Evolutionary conservation across 1,140 invertebrate genomes (phyloP).

Genomic region (Venustaconcha ellipsiformis): DNA sequence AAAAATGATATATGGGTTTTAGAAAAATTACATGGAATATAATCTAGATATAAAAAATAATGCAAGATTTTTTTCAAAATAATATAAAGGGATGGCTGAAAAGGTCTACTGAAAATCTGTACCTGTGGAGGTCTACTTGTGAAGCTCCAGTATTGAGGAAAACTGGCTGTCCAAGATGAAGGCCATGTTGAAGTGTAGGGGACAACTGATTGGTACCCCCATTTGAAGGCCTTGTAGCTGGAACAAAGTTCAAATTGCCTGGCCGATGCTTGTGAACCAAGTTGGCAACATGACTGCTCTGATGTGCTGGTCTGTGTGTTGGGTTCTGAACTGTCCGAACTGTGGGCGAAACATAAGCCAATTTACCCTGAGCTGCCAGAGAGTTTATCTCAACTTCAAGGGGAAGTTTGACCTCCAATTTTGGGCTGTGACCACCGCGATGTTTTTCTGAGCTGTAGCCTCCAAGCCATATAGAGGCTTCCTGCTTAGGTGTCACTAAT

Average conservation of each 20-base stretch:
- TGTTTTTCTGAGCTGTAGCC: slow-evolving; percentile 20
- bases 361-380: slow-evolving; percentile 61
- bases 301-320: slow-evolving; percentile 23
- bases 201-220: slow-evolving; percentile 57
- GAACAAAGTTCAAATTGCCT: slow-evolving; percentile 43
- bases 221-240: slow-evolving; percentile 21
- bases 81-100: neutral
- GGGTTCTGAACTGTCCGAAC: slow-evolving; percentile 48
- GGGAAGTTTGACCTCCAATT: slow-evolving; percentile 45
- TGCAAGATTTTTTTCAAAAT: neutral
- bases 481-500: slow-evolving; percentile 48
- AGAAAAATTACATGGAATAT: no score
- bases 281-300: slow-evolving; percentile 27
- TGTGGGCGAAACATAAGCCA: slow-evolving; percentile 63
- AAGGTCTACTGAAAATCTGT: slow-evolving; percentile 3
- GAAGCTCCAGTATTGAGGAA: slow-evolving; percentile 54
- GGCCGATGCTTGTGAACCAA: slow-evolving; percentile 26
- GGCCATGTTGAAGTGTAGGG: slow-evolving; percentile 55
- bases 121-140: slow-evolving; percentile 61
- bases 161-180: slow-evolving; percentile 65
- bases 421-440: slow-evolving; percentile 45
- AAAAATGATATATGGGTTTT: neutral
- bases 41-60: no score
- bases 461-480: slow-evolving; percentile 26
- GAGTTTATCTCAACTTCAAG: slow-evolving; percentile 55